These are phyloP conservation scores for Discoglossus pictus DNA, from an alignment of 2,797 vertebrate species.

Conservation along the genomic window DNA sequence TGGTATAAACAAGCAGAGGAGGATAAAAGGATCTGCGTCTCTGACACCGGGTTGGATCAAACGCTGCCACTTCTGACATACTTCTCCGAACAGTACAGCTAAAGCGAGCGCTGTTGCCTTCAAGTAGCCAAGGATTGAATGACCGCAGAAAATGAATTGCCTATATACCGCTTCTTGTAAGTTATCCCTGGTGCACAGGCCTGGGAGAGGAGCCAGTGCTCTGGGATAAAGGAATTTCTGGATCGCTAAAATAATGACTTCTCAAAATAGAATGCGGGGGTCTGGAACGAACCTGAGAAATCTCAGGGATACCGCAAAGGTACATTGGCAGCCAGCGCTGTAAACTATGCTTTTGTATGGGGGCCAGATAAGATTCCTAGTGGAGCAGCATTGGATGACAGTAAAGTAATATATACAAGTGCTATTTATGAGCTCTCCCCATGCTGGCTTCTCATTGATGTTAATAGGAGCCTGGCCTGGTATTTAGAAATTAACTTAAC, in stretches of 20 bases:
- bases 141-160: constrained; percentile 2
- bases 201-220: constrained; percentile 7
- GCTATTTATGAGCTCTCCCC: constrained; percentile 17
- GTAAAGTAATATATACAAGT: constrained; percentile 15
- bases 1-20: too few relatives aligned
- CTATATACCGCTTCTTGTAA: constrained; percentile 2
- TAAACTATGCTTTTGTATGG: constrained; percentile 24
- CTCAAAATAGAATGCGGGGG: constrained; percentile 21
- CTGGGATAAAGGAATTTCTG: not conserved
- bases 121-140: not conserved
- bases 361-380: constrained; percentile 23
- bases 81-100: not conserved
- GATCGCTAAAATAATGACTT: constrained; percentile 20
- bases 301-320: constrained; percentile 20
- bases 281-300: constrained; percentile 18
- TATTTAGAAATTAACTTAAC: constrained; percentile 31
- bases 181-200: not conserved
- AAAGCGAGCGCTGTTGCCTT: not conserved
- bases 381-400: constrained; percentile 3
- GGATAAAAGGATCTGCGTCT: too few relatives aligned
- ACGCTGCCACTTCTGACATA: not conserved
- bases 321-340: constrained; percentile 13
- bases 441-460: constrained; percentile 8
- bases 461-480: not conserved
- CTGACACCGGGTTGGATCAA: too few relatives aligned